Evolutionary conservation across 2,113 vertebrate species (phyloP).

Genomic region (Jaculus jaculus): DNA sequence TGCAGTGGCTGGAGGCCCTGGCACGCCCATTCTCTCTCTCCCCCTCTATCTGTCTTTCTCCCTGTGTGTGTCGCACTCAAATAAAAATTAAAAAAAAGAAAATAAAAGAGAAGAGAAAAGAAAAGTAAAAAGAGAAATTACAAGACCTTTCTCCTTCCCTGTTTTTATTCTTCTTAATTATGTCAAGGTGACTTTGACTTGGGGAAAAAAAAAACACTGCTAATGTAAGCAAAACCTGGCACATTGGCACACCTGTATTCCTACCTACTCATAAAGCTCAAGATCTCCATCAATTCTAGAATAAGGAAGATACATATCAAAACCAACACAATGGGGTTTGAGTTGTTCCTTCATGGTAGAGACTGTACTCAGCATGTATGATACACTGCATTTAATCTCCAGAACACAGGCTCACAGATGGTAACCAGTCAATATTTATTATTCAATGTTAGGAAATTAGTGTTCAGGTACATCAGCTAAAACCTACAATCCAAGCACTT

Average conservation of each 20-base stretch:
- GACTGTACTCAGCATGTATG: not conserved
- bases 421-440: not conserved
- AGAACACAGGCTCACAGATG: not conserved
- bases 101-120: no score
- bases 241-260: accelerated
- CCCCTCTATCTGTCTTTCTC: no score
- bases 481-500: not conserved
- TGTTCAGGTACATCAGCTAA: not conserved
- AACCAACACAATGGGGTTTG: not conserved
- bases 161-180: not conserved
- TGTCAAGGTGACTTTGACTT: constrained; percentile 35
- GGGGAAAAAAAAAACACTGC: not conserved
- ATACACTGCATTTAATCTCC: not conserved
- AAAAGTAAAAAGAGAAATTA: not conserved
- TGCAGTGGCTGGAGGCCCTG: no score
- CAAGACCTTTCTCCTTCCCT: not conserved
- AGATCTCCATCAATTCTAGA: constrained; percentile 1
- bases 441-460: not conserved
- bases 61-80: no score
- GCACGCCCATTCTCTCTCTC: no score
- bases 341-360: not conserved
- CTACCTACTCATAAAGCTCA: not conserved
- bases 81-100: no score
- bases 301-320: constrained; percentile 27
- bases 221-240: not conserved